Conservation (phyloP, 1,140 invertebrate genomes). For the Nymphalis io region DNA sequence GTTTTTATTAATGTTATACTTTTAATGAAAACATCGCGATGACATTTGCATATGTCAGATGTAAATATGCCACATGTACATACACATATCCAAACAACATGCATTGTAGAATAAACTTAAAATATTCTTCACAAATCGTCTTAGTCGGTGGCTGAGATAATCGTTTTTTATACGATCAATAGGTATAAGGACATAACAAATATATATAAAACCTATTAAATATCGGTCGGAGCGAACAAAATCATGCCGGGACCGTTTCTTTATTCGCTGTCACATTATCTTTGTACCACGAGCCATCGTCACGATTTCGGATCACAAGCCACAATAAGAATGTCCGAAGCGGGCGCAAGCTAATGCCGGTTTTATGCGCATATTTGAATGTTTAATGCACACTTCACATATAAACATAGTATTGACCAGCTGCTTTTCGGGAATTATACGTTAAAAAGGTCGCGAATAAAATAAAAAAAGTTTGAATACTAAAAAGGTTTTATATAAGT, state of each 20-base stretch:
- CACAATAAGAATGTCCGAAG: slow-evolving; percentile 65
- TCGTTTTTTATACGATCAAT: too few relatives aligned
- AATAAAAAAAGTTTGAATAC: slow-evolving; percentile 1
- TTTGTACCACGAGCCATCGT: slow-evolving; percentile 48
- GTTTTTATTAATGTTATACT: too few relatives aligned
- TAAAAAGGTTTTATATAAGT: slow-evolving; percentile 5
- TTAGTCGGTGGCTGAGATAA: too few relatives aligned
- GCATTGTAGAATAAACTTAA: too few relatives aligned
- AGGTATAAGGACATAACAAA: too few relatives aligned
- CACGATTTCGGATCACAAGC: slow-evolving; percentile 72
- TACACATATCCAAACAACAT: too few relatives aligned
- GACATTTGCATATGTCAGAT: too few relatives aligned
- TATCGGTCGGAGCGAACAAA: too few relatives aligned
- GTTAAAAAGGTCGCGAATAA: background rate
- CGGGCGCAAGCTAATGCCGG: slow-evolving; percentile 54
- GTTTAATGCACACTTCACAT: slow-evolving; percentile 43
- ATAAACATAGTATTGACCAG: slow-evolving; percentile 5
- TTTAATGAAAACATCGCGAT: too few relatives aligned
- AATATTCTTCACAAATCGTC: too few relatives aligned
- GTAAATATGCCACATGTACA: too few relatives aligned
- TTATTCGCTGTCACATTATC: slow-evolving; percentile 33
- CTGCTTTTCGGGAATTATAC: slow-evolving; percentile 19
- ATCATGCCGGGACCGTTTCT: background rate
- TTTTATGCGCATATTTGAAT: slow-evolving; percentile 69
- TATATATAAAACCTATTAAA: too few relatives aligned